Base-by-base conservation (phyloP, 35 echinoderm and acorn worm genomes). In the Ophiothrix spiculata region DNA sequence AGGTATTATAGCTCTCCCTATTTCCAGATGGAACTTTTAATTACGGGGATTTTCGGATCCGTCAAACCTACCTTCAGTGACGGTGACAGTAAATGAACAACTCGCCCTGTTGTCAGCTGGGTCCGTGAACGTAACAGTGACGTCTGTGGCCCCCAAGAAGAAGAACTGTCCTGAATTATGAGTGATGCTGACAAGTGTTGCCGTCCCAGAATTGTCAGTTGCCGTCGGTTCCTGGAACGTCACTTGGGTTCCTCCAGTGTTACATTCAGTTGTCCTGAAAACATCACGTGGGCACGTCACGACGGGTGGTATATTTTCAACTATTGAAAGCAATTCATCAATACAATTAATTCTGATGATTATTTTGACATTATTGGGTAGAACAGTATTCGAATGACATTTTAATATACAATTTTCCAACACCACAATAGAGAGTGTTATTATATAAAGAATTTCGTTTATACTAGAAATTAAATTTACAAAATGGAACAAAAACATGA, bases 61-160 rank as follows among this genome's bases (percentile, higher is more conserved):
- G n/a, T n/a, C n/a, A n/a, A n/a, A 54, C 60, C 3, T 69, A 69
- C 60, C 60, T 69, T 69, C 60, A 69, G 29, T 69, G 4, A 93
- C 54, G 36, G 38, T 85, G 33, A 93, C 54, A 34, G 37, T 38
- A 37, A 94, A 94, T 29, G 35, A 29, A 37, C 92, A 94, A 16
- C 35, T 38, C 12, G 56, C 87, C 17, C 11, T 0, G 38, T 94
- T 94, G 0, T 42, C 83, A 36, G 36, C 17, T 12, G 35, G 12
- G 46, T 94, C 92, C 0, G 80, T 80, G 39, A 85, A 84, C 0
- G 77, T 90, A 38, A 82, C 81, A 3, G 56, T 80, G 14, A 94
- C 92, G 6, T 37, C 33, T 0, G 92, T 90, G 0, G 83, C 14
- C 0, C 92, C 92, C 3, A 86, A 8, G 32, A 19, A 12, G 38